phyloP scores from a whole-genome alignment of 53 echinoderm and acorn worm genomes.

The Zoroaster sp. region DNA sequence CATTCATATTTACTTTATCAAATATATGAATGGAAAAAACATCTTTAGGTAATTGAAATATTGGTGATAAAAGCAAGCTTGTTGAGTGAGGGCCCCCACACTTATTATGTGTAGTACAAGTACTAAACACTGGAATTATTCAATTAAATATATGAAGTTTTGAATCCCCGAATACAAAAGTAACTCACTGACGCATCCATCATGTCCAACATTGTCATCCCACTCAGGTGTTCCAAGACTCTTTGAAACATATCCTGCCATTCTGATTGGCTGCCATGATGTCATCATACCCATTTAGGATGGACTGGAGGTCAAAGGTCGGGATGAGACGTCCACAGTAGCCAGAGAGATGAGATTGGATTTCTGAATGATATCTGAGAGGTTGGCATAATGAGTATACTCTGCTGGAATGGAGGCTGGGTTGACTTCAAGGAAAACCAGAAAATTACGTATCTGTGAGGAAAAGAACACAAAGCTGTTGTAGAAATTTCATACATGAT shows the following conservation, averaged over 20 bases:
- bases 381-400: constrained; percentile 46
- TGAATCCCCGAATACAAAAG: no score
- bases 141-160: no score
- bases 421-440: background rate
- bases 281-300: background rate
- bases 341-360: background rate
- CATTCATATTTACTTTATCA: no score
- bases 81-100: no score
- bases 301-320: constrained; percentile 21
- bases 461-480: background rate
- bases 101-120: no score
- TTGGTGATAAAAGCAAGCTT: no score
- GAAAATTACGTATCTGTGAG: constrained; percentile 2
- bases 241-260: constrained; percentile 1
- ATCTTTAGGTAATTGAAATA: no score
- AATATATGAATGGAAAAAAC: no score
- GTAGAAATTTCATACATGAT: no score
- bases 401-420: background rate
- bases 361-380: constrained; percentile 48
- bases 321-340: background rate
- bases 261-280: background rate
- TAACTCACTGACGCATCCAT: background rate
- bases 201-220: background rate
- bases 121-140: no score
- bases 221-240: background rate